A percentile compares a stretch with the other conserved stretches of the same genome.
phyloP scores from a whole-genome alignment of 2,797 vertebrate species.

The Chaetophractus vellerosus region DNA sequence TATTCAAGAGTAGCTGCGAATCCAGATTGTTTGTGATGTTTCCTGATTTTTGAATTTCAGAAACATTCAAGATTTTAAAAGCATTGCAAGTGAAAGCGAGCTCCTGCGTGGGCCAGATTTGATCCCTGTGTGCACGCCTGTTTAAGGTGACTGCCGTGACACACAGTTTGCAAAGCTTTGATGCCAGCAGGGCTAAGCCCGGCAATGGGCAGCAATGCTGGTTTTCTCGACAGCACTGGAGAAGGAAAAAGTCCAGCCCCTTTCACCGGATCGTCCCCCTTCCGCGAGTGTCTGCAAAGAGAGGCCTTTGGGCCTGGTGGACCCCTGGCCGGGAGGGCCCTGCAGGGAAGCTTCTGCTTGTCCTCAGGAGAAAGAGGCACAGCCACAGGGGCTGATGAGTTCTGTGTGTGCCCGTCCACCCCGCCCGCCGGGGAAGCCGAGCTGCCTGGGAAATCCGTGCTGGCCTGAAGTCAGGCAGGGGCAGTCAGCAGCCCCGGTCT shows the following conservation, averaged over 20 bases:
- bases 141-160: neutral
- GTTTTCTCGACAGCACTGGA: neutral
- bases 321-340: neutral
- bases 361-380: neutral
- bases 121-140: neutral
- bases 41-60: constrained; percentile 46
- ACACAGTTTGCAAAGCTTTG: neutral
- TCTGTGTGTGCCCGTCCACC: neutral
- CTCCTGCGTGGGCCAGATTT: neutral
- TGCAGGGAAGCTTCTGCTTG: neutral
- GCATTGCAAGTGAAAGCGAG: neutral
- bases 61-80: constrained; percentile 18
- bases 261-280: too few species aligned
- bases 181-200: neutral
- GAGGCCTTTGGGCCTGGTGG: neutral
- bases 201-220: neutral
- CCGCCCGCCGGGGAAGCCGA: neutral
- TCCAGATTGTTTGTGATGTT: neutral
- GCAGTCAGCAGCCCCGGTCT: neutral
- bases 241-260: neutral
- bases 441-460: neutral
- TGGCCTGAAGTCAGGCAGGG: neutral
- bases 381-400: neutral
- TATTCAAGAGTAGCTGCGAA: neutral
- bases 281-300: neutral